Base-by-base conservation (phyloP, 64 coral and sea anemone species). In the Anthopleura sola region DNA sequence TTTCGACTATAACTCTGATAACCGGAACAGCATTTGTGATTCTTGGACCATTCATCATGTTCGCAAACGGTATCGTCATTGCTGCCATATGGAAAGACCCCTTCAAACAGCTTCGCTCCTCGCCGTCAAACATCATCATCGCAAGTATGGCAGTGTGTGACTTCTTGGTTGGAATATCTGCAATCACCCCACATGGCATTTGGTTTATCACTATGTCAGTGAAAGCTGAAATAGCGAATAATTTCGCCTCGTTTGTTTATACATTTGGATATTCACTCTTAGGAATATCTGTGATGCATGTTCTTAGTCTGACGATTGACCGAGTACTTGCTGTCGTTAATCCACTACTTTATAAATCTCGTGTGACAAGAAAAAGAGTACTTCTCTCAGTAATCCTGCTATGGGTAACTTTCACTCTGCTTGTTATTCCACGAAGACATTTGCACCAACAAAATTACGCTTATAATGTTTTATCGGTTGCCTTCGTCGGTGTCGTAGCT, bases 341-440 rank as follows among this genome's bases (percentile, higher is more conserved):
- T 23, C 87, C 87, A 31, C 54, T 89, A 24, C 81, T 83, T 21
- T 89, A 89, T 44, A 62, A 68, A 53, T 6, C 36, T 55, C 81
- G 23, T 39, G 60, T 89, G 34, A 89, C 80, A 37, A 89, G 51
- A 83, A 89, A 49, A 39, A 49, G 60, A 55, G 87, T 84, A 1
- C 3, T 28, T 8, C 9, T 55, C 24, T 36, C 38, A 7, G 33
- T 82, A 29, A 69, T n/a, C 32, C 4, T 37, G 19, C 60, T 89
- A 75, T 89, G 87, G 87, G 16, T 83, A 6, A 36, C 51, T 37
- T 17, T 44, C 15, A 28, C 37, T 75, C 53, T 19, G 8, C 18
- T n/a, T 10, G 49, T 24, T 23, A 14, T 37, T 5, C 0, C 48
- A 0, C 66, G 14, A 71, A 6, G 12, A 12, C 3, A 18, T 33